Conservation (phyloP, 2,113 vertebrate species). For the Xyliphius kryptos region DNA sequence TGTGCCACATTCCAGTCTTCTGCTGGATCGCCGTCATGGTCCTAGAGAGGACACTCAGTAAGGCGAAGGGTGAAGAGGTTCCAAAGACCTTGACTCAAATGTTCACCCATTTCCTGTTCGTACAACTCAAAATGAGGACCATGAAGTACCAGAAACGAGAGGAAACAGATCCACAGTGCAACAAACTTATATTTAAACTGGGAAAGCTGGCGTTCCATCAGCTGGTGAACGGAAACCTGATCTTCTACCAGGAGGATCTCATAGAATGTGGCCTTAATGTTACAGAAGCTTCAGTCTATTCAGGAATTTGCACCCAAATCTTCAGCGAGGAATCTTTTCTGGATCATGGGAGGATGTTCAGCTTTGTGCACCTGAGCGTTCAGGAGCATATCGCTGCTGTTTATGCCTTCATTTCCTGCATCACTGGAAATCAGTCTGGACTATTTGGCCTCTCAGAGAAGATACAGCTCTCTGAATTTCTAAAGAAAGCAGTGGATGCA, state of each 20-base stretch:
- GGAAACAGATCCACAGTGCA: conserved; percentile 1
- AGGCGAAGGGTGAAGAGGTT: background rate
- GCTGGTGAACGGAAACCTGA: conserved; percentile 18
- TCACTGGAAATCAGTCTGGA: background rate
- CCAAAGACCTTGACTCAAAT: conserved; percentile 23
- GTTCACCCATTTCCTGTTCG: conserved; percentile 20
- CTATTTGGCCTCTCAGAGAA: background rate
- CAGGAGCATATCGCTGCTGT: conserved; percentile 27
- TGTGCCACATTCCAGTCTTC: too few relatives aligned
- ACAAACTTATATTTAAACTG: background rate
- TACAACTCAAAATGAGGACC: conserved; percentile 1
- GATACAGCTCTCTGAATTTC: background rate
- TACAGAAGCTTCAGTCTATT: background rate
- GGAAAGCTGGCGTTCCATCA: conserved; percentile 27
- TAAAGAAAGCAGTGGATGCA: conserved; percentile 17
- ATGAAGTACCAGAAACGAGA: conserved; percentile 1
- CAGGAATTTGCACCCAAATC: conserved; percentile 24
- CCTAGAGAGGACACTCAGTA: background rate
- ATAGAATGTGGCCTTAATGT: background rate
- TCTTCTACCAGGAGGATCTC: conserved; percentile 22
- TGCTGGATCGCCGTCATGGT: background rate
- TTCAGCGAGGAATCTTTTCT: background rate
- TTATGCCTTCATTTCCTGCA: conserved; percentile 7
- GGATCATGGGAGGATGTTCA: conserved; percentile 4
- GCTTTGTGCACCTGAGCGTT: conserved; percentile 33